Evolutionary conservation across 2,113 vertebrate genomes (phyloP).

Genomic region (Microtus richardsoni): DNA sequence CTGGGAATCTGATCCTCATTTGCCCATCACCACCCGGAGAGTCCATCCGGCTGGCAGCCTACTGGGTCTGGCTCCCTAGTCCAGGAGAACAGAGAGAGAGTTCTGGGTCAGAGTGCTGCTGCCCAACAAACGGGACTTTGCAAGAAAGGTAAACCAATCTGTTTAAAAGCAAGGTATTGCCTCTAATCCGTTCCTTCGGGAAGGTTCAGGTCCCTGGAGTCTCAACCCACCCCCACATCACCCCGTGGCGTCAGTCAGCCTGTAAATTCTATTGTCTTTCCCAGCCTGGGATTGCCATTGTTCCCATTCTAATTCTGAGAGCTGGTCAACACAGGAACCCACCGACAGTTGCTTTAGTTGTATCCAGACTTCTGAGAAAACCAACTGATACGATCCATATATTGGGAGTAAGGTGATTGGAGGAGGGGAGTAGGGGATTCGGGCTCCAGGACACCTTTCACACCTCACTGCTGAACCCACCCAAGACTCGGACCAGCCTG

Average conservation of each 20-base stretch:
- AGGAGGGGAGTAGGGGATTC: not conserved
- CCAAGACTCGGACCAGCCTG: not conserved
- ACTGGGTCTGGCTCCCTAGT: not conserved
- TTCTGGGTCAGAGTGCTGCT: not conserved
- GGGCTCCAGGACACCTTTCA: not conserved
- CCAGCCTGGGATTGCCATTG: not conserved
- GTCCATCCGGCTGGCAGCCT: not conserved
- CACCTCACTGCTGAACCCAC: not conserved
- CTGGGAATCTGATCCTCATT: constrained; percentile 47
- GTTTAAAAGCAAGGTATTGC: too few relatives aligned
- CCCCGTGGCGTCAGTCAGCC: not conserved
- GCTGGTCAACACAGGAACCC: not conserved
- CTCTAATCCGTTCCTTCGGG: not conserved
- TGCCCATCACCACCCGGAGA: not conserved
- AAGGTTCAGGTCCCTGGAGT: not conserved
- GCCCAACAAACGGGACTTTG: constrained; percentile 16
- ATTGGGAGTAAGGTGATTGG: fast-evolving
- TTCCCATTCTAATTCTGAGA: not conserved
- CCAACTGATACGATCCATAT: not conserved
- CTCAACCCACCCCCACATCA: not conserved
- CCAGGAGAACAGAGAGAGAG: constrained; percentile 17
- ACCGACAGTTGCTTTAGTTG: not conserved
- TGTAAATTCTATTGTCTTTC: not conserved
- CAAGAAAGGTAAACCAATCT: not conserved
- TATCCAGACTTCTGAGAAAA: not conserved